A percentile compares a stretch with the other conserved stretches of the same genome.
phyloP scores from a whole-genome alignment of 2,113 vertebrate genomes.

The Phylloscopus whistleri region DNA sequence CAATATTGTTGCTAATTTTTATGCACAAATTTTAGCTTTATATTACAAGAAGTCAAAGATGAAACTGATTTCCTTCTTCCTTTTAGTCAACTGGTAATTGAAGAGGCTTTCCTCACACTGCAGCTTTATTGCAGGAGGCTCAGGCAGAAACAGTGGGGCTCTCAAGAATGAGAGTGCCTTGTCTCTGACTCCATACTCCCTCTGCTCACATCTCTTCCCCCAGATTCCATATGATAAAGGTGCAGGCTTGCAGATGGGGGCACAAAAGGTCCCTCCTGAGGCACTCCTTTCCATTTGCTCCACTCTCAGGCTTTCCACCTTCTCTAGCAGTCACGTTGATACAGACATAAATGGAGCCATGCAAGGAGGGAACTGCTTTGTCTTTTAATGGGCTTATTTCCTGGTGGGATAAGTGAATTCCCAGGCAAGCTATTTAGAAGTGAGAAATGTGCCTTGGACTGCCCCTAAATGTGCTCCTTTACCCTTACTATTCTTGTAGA shows the following conservation, averaged over 20 bases:
- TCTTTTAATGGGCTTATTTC: background rate
- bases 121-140: background rate
- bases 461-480: background rate
- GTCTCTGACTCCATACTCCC: background rate
- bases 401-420: background rate
- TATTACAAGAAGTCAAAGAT: background rate
- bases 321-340: fast-evolving
- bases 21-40: background rate
- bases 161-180: background rate
- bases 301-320: background rate
- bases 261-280: background rate
- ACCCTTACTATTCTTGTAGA: background rate
- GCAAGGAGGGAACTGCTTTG: background rate
- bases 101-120: background rate
- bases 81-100: background rate
- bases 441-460: background rate
- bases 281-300: background rate
- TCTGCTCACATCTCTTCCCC: background rate
- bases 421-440: background rate
- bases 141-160: background rate
- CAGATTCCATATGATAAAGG: background rate
- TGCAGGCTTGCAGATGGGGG: background rate
- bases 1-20: background rate
- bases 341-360: background rate
- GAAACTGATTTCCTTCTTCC: background rate